Base-by-base conservation (phyloP, 2,888 invertebrate genomes). In the Oligia latruncula region DNA sequence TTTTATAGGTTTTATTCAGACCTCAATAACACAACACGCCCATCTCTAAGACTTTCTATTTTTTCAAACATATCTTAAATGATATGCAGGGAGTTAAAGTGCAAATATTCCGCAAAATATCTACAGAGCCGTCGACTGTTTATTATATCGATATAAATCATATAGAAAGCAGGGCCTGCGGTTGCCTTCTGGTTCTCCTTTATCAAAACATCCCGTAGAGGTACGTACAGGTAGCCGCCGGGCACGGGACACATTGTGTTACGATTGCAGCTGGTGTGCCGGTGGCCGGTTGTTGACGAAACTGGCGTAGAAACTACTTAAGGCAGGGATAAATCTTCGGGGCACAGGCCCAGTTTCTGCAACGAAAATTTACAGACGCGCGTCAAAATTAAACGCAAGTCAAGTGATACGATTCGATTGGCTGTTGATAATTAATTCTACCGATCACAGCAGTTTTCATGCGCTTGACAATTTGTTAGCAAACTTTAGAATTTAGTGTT, bases 201-300 rank as follows among this genome's bases (percentile, higher is more conserved):
- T 85, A 72, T 43, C 65, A 68, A 77, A 77, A 84, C 71, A 77
- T 82, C 35, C 60, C 55, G 62, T 43, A 52, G 29, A 65, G 35
- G 40, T 55, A 46, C 20, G n/a, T 49, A 86, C 84, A 86, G 84
- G 84, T 84, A 86, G 86, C 70, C 8, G 52, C 17, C 62, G 68
- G 55, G 77, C 77, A 82, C 77, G 74, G 68, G 72, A 58, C 84
- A 78, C 74, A 82, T 77, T 82, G 66, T 85, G 85, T 77, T 67
- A 29, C 13, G 70, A 67, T 29, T 70, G 86, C 84, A 84, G 78
- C 84, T 84, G 83, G 62, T 85, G 82, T 72, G 13, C 62, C 74
- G 60, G 71, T 77, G 77, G 67, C 49, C 72, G 60, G 74, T 77
- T 86, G 71, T 71, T 77, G 86, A 82, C 71, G 74, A 84, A 81